Evolutionary conservation across 2,888 invertebrate genomes (phyloP), one percentile per base, ranked within the genome.

Genomic region (Cantharis rustica): DNA sequence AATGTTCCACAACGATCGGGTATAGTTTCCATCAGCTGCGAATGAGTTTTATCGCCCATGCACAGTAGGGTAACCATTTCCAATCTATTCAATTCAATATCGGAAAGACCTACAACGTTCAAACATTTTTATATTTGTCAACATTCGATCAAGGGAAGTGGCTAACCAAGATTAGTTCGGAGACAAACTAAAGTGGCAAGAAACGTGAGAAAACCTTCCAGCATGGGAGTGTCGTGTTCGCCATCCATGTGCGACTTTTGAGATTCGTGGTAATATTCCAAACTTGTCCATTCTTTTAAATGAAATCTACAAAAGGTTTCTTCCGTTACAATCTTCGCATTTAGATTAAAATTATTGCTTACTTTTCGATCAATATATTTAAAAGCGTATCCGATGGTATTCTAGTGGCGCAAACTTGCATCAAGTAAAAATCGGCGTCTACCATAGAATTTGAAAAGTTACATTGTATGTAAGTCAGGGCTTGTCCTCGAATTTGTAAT

Each of bases 371-470:
- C 47, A 97, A 93, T 84, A 95, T 95, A 82, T 94, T 93, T 62
- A 98, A 89, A 86, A 95, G 98, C 84, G 94, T 92, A 84, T 96
- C 95, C 0, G 96, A 93, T 72, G 95, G 95, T 77, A 98, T 90
- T 86, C 95, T 94, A 16, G 96, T 95, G 47, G 96, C 96, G 89
- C 97, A 97, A 71, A 98, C 93, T 91, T 99, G 98, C 82, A 98
- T 90, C 85, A 98, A 93, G 89, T 96, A 98, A 81, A 99, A 90
- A 90, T 99, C 99, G 86, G 98, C 96, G 88, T 99, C 98, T 11
- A 98, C 96, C 96, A 98, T 98, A 11, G 98, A 98, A 89, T 98
- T 98, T 90, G 98, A 98, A 90, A 99, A 98, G 89, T 98, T 98
- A 83, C 97, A 97, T 89, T 99, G 98, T 85, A 98, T 96, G 89